Evolutionary conservation across 2,797 vertebrate species (phyloP).

Genomic region (Oophaga sylvatica): DNA sequence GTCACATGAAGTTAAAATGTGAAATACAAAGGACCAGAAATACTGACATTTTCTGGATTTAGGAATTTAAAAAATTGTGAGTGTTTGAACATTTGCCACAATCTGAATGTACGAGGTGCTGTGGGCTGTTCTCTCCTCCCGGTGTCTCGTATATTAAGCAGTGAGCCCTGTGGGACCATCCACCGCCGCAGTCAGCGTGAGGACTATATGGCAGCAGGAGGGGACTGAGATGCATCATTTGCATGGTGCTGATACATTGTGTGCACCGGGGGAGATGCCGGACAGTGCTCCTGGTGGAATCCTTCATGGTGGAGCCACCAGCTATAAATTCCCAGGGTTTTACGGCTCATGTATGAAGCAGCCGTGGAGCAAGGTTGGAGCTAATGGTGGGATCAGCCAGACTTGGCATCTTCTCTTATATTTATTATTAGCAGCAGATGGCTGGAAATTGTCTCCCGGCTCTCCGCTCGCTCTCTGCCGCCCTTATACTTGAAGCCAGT

Average conservation of each 20-base stretch:
- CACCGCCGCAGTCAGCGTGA: background rate
- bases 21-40: background rate
- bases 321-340: background rate
- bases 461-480: conserved; percentile 40
- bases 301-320: conserved; percentile 15
- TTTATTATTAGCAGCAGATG: conserved; percentile 61
- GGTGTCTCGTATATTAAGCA: background rate
- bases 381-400: conserved; percentile 50
- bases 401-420: conserved; percentile 56
- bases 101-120: background rate
- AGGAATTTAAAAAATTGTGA: no score
- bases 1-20: background rate
- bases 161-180: background rate
- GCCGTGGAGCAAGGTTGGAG: conserved; percentile 17
- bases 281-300: background rate
- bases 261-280: no score
- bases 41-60: background rate
- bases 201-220: background rate
- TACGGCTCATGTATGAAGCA: background rate
- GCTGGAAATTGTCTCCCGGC: conserved; percentile 42
- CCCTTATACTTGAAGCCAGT: conserved; percentile 24
- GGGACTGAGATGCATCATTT: background rate
- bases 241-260: background rate
- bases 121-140: background rate
- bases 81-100: background rate